phyloP scores from a whole-genome alignment of 2,888 invertebrate species.

The Siphlonurus alternatus region DNA sequence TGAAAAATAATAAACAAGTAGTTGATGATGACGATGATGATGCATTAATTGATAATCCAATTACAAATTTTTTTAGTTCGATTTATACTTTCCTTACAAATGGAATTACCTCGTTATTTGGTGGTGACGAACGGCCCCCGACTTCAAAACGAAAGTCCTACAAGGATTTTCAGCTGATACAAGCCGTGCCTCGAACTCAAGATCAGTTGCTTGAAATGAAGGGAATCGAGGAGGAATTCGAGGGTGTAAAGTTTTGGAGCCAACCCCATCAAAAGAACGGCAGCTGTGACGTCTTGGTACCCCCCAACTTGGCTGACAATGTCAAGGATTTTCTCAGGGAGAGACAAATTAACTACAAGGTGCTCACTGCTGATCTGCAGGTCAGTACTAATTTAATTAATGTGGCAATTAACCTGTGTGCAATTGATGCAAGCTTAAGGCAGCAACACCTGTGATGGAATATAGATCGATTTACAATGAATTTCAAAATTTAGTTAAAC shows the following conservation, averaged over 20 bases:
- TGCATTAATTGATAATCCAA: too few relatives aligned
- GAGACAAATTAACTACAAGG: constrained; percentile 42
- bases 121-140: neutral
- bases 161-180: constrained; percentile 18
- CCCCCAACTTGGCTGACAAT: constrained; percentile 43
- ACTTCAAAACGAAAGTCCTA: constrained; percentile 4
- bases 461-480: too few relatives aligned
- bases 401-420: too few relatives aligned
- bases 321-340: constrained; percentile 41
- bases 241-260: constrained; percentile 40
- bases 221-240: constrained; percentile 27
- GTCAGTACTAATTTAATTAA: constrained; percentile 26
- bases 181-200: constrained; percentile 29
- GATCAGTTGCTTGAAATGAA: constrained; percentile 28
- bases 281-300: constrained; percentile 53
- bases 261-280: constrained; percentile 31
- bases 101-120: neutral
- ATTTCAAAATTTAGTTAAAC: too few relatives aligned
- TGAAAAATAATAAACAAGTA: too few relatives aligned
- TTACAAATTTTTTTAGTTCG: neutral
- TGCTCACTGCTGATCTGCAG: constrained; percentile 56
- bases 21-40: too few relatives aligned
- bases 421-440: too few relatives aligned
- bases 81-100: neutral
- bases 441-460: too few relatives aligned